Conservation (phyloP, 2,888 invertebrate genomes). For the Podotricha telesiphe region DNA sequence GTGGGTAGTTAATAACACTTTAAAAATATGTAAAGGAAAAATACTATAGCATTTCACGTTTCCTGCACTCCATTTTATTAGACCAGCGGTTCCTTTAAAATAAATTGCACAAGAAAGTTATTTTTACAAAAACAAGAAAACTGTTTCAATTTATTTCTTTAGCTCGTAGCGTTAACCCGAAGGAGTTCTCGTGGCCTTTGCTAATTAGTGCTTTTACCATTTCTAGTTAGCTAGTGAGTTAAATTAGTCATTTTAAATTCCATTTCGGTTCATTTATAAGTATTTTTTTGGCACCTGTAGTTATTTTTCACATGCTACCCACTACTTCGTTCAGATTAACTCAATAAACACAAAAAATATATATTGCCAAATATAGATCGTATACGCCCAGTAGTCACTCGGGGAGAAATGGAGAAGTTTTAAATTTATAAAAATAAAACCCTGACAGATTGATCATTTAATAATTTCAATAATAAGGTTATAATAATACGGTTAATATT, state of each 20-base stretch:
- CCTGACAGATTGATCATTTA: no score
- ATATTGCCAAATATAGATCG: no score
- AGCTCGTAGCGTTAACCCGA: slow-evolving; percentile 18
- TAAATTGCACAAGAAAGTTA: slow-evolving; percentile 15
- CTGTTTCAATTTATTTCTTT: slow-evolving; percentile 31
- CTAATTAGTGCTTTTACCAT: slow-evolving; percentile 34
- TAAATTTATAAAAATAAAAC: no score
- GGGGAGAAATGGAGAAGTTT: no score
- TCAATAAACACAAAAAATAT: no score
- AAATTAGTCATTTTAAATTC: background rate
- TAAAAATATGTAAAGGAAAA: no score
- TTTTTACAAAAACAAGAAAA: slow-evolving; percentile 17
- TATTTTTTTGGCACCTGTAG: background rate
- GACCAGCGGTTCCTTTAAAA: background rate
- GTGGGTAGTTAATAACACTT: no score
- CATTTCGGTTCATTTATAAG: background rate
- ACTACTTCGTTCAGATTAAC: no score
- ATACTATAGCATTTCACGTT: background rate
- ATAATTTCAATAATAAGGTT: no score
- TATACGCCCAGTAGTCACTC: no score
- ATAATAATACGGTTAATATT: no score
- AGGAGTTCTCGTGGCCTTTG: slow-evolving; percentile 24
- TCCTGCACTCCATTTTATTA: background rate
- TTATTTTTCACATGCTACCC: background rate
- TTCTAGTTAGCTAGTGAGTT: background rate